Evolutionary conservation across 2,113 vertebrate genomes (phyloP).

Genomic region (Melanotaenia duboulayi): DNA sequence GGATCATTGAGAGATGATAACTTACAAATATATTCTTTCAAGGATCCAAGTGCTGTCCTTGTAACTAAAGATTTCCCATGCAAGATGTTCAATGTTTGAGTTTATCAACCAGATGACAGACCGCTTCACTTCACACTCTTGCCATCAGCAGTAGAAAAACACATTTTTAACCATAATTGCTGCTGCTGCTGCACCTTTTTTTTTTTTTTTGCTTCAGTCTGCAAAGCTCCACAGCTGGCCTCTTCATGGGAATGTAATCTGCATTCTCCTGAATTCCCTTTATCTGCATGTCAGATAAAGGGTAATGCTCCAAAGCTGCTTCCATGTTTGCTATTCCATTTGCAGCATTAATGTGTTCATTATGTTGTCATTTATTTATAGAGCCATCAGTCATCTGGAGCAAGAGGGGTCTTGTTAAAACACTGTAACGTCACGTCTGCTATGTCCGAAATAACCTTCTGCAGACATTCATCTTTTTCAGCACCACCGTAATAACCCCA

Average conservation of each 20-base stretch:
- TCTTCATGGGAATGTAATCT: constrained; percentile 52
- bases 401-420: not conserved
- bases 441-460: constrained; percentile 38
- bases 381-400: constrained; percentile 1
- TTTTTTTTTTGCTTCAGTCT: constrained; percentile 41
- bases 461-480: constrained; percentile 32
- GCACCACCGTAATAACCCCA: constrained; percentile 31
- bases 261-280: constrained; percentile 50
- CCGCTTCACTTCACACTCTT: constrained; percentile 20
- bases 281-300: constrained; percentile 68
- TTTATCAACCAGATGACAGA: constrained; percentile 26
- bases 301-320: constrained; percentile 43
- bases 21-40: not conserved
- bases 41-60: not conserved
- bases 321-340: constrained; percentile 42
- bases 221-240: constrained; percentile 46
- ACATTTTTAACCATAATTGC: constrained; percentile 2
- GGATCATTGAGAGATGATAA: not conserved
- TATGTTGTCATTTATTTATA: constrained; percentile 11
- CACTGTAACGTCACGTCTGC: not conserved
- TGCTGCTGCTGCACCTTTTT: constrained; percentile 45
- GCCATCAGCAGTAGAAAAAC: constrained; percentile 15
- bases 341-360: constrained; percentile 20
- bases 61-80: not conserved
- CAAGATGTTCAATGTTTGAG: constrained; percentile 18